Evolutionary conservation across 1,140 invertebrate species (phyloP).

Genomic region (Nephotettix cincticeps): DNA sequence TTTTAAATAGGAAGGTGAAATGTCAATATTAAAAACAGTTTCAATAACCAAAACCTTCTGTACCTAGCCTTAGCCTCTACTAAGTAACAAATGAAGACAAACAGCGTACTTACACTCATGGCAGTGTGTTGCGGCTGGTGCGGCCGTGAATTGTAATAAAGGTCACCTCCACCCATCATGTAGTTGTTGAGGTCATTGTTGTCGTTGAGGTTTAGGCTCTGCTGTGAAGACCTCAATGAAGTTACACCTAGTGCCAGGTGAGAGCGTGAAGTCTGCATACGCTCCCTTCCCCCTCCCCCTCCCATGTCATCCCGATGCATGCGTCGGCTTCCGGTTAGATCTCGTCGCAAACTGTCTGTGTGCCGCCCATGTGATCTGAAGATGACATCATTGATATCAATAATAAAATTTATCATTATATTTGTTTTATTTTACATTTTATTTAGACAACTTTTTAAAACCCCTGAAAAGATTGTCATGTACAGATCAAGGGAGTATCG

Average conservation of each 20-base stretch:
- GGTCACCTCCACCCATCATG: slow-evolving; percentile 49
- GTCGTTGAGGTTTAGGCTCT: slow-evolving; percentile 46
- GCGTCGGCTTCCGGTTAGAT: slow-evolving; percentile 27
- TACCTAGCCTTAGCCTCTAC: no score
- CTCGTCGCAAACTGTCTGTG: slow-evolving; percentile 16
- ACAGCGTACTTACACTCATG: slow-evolving; percentile 16
- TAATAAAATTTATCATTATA: no score
- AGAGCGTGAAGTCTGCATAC: slow-evolving; percentile 66
- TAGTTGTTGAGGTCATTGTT: slow-evolving; percentile 19
- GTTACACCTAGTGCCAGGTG: slow-evolving; percentile 64
- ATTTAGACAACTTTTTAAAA: no score
- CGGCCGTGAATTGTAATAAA: slow-evolving; percentile 76
- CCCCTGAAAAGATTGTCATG: no score
- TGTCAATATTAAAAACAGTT: no score
- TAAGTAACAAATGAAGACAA: no score
- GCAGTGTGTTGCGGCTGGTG: background rate
- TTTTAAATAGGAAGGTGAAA: no score
- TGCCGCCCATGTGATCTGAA: slow-evolving; percentile 3
- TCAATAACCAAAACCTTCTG: no score
- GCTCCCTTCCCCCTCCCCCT: slow-evolving; percentile 62
- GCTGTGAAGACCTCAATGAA: slow-evolving; percentile 37
- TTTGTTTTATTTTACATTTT: no score
- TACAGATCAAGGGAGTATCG: no score
- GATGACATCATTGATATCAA: no score
- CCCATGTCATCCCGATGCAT: slow-evolving; percentile 32